phyloP scores from a whole-genome alignment of 2,888 invertebrate species.

The Onchidella celtica region DNA sequence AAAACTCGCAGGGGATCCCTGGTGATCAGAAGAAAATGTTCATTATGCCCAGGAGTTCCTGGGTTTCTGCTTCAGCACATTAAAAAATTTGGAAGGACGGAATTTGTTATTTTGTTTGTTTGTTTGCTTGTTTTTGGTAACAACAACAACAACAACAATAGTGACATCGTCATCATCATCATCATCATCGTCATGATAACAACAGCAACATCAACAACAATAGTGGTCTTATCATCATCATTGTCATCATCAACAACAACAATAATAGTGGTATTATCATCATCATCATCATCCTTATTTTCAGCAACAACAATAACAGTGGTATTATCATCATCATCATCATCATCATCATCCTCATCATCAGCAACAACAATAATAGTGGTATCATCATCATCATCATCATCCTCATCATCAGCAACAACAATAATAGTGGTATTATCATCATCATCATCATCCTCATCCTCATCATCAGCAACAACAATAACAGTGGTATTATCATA shows the following conservation, averaged over 20 bases:
- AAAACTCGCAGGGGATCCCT: neutral
- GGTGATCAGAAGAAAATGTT: neutral
- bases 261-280: neutral
- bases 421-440: too few relatives aligned
- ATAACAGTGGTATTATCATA: neutral
- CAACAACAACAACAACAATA: neutral
- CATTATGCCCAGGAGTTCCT: neutral
- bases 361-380: neutral
- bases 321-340: neutral
- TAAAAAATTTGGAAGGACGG: too few relatives aligned
- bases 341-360: neutral
- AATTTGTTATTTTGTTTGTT: too few relatives aligned
- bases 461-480: neutral
- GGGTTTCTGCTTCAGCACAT: too few relatives aligned
- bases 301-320: too few relatives aligned
- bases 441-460: neutral
- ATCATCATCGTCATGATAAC: neutral
- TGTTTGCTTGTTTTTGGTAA: too few relatives aligned
- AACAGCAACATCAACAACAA: neutral
- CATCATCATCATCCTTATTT: neutral
- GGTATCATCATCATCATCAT: neutral
- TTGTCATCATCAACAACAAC: neutral
- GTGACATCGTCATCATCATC: neutral
- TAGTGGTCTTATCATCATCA: neutral
- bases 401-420: neutral